Base-by-base conservation (phyloP, 2,888 invertebrate species). In the Zygogramma bicolorata region DNA sequence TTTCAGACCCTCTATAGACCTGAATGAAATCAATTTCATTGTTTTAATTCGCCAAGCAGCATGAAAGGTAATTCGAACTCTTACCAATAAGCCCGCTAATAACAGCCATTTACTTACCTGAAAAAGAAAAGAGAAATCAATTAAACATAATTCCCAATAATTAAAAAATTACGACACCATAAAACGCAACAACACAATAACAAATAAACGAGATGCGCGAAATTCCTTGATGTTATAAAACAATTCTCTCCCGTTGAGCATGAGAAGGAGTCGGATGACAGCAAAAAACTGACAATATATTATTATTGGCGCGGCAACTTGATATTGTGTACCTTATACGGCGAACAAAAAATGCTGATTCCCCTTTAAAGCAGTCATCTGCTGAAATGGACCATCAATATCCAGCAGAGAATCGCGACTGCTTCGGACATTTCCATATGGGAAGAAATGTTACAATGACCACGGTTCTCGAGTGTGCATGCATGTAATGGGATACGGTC, bases 401-500 rank as follows among this genome's bases (percentile, higher is more conserved):
- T 59, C 65, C 42, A 13, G 25, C 65, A 42, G 29, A 15, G 46
- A 60, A 67, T 60, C 40, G n/a, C 40, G 42, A 40, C 25, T 58
- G 57, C 46, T 46, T 62, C 29, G 61, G 62, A 27, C 62, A 70
- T 70, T 70, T 70, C 70, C 70, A 70, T 70, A 70, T 65, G 59
- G 59, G 59, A 65, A 65, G 53, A 42, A 63, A 20, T 49, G 62
- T 63, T 63, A 57, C 38, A 57, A 57, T 40, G 42, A 27, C 58
- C 25, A 13, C 46, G 58, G 53, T 57, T 29, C 25, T 15, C 25
- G 38, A n/a, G 31, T 46, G 20, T 22, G 46, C 46, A 22, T 46
- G 46, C 46, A 20, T 46, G 59, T 60, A 59, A 60, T 27, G 53
- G 49, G 46, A 46, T 42, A 63, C 27, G 15, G 18, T 46, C 15